Percentiles rank a stretch among this genome's conserved stretches.
Evolutionary conservation across 1,140 invertebrate genomes (phyloP).

Genomic region (Sinella curviseta): DNA sequence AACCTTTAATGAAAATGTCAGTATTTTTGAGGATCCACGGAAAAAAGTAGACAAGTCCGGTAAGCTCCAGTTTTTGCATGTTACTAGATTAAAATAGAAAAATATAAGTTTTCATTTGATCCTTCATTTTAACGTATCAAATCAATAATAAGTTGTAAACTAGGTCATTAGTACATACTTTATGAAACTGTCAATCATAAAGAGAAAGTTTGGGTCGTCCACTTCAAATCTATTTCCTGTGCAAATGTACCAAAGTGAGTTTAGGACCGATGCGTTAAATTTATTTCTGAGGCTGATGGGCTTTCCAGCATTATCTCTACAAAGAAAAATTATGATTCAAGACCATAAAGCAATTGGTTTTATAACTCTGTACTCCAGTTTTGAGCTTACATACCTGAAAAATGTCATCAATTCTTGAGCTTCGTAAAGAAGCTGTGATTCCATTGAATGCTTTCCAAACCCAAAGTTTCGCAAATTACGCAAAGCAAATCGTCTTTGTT

Average conservation of each 20-base stretch:
- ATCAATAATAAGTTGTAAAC: not conserved
- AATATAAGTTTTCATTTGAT: not conserved
- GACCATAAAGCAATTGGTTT: not conserved
- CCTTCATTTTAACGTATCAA: not conserved
- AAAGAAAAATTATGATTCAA: not conserved
- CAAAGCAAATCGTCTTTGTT: slow-evolving; percentile 72
- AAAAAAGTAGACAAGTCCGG: slow-evolving; percentile 44
- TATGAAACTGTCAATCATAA: slow-evolving; percentile 44
- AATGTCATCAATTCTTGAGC: slow-evolving; percentile 41
- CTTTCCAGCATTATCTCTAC: slow-evolving; percentile 44
- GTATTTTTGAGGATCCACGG: slow-evolving; percentile 48
- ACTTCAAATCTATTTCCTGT: slow-evolving; percentile 45
- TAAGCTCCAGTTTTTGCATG: slow-evolving; percentile 40
- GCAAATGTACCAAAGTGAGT: slow-evolving; percentile 46
- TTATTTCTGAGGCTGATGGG: slow-evolving; percentile 38
- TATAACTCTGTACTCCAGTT: not conserved
- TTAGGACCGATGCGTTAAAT: slow-evolving; percentile 48
- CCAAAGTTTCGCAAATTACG: slow-evolving; percentile 70
- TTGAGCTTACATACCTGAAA: slow-evolving; percentile 36
- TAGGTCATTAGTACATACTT: no score
- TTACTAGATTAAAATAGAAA: slow-evolving; percentile 36
- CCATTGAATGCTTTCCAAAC: slow-evolving; percentile 72
- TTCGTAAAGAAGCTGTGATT: slow-evolving; percentile 57
- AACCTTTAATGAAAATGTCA: slow-evolving; percentile 52
- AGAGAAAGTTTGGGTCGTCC: slow-evolving; percentile 43